phyloP scores from a whole-genome alignment of 2,113 vertebrate species.

The Ornithorhynchus anatinus region DNA sequence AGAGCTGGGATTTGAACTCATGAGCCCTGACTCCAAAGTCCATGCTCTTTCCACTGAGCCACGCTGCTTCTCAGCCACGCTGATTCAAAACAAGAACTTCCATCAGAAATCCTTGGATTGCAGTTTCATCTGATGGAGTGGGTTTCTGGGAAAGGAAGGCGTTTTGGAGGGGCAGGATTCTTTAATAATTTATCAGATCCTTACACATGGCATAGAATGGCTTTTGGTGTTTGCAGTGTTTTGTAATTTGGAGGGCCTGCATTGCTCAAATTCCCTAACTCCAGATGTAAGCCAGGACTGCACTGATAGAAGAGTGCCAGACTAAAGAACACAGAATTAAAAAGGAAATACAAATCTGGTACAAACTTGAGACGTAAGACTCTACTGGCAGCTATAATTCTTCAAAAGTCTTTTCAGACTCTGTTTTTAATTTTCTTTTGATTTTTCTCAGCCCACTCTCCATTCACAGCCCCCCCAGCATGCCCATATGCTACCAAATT shows the following conservation, averaged over 20 bases:
- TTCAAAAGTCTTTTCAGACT: slow-evolving; percentile 52
- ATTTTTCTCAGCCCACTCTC: slow-evolving; percentile 17
- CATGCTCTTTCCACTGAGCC: too few species aligned
- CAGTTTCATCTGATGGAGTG: background rate
- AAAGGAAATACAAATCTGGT: slow-evolving; percentile 45
- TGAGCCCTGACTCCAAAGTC: too few species aligned
- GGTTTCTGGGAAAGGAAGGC: background rate
- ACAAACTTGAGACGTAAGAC: slow-evolving; percentile 54
- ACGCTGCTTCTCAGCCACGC: too few species aligned
- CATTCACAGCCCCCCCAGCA: background rate
- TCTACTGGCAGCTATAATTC: slow-evolving; percentile 51
- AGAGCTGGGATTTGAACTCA: too few species aligned
- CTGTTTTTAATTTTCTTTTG: slow-evolving; percentile 64
- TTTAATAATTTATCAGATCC: background rate
- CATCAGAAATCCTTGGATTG: background rate
- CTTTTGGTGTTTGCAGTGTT: background rate
- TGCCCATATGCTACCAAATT: slow-evolving; percentile 38
- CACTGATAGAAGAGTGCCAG: slow-evolving; percentile 42
- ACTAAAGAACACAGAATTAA: slow-evolving; percentile 45
- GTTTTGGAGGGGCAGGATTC: background rate
- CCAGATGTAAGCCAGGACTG: slow-evolving; percentile 41
- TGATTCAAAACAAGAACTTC: background rate
- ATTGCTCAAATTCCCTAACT: slow-evolving; percentile 23
- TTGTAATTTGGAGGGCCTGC: background rate
- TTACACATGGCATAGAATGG: too few species aligned